Evolutionary conservation across 1,140 invertebrate genomes (phyloP), one percentile per base, ranked within the genome.

Genomic region (Trichomalopsis sarcophagae): DNA sequence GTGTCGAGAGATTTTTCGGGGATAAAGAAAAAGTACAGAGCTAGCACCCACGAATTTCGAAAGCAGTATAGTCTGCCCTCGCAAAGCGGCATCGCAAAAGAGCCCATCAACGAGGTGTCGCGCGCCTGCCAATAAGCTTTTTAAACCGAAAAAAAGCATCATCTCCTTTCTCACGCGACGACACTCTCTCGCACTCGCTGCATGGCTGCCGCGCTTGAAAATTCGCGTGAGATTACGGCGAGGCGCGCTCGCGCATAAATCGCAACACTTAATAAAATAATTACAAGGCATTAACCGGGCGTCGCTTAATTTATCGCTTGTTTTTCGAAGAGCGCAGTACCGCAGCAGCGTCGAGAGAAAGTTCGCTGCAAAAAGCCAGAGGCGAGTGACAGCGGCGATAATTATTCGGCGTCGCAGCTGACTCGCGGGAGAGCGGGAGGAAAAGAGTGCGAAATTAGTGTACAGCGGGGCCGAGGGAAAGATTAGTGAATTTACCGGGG

Each of bases 261-360:
- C 87, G 55, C 17, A 77, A 81, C 30, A 79, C 21, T 68, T 90
- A 91, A 91, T 90, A 87, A 89, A 90, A 90, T 91, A 90, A 91
- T 91, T 89, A 87, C 80, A 75, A 77, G 84, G 85, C 87, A 78
- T 82, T 82, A 85, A 1, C 47, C 77, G 69, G n/a, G 68, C 30
- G 17, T 27, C 50, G 73, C 44, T 47, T 76, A 83, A 86, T 87
- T 30, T 36, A 62, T 62, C 55, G 55, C 68, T 71, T 71, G 27
- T 71, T 62, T 62, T 62, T 62, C 55, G 55, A 62, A n/a, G 21
- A 27, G 10, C 2, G 4, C n/a, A 23, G 7, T 30, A 27, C 23
- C 10, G 68, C 27, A 71, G 68, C 27, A 71, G 7, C 55, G 55
- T 7, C 55, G 27, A 33, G 69, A 73, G 69, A 73, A 36, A 62